Percentiles rank a stretch among this genome's conserved stretches.
Conservation (phyloP, 2,797 vertebrate species). For the Smutsia temminckii region DNA sequence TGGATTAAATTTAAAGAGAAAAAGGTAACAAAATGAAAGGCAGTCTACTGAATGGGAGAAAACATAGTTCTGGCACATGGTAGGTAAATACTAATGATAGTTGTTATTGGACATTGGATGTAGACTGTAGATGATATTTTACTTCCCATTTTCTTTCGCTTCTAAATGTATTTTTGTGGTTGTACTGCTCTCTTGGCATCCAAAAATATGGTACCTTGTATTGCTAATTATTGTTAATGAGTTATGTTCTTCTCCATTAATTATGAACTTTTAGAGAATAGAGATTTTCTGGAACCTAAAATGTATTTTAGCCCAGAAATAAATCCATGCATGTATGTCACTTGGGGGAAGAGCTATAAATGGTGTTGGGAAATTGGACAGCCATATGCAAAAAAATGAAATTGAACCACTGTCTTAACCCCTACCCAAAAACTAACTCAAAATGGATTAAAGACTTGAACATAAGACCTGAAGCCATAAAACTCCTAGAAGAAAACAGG, state of each 20-base stretch:
- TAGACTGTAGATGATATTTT: neutral
- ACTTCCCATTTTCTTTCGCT: neutral
- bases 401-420: neutral
- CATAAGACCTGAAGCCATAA: neutral
- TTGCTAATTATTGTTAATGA: neutral
- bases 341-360: neutral
- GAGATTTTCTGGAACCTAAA: neutral
- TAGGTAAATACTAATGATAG: neutral
- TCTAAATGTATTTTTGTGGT: neutral
- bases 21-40: neutral
- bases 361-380: neutral
- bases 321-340: neutral
- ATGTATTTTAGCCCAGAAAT: neutral
- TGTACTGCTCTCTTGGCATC: neutral
- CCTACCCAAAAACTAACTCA: neutral
- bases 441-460: neutral
- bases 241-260: slow-evolving; percentile 2
- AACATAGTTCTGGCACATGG: neutral
- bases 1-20: neutral
- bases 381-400: neutral
- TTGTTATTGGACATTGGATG: neutral
- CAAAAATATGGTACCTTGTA: neutral
- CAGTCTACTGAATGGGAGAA: neutral
- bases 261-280: neutral
- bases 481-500: neutral